phyloP scores from a whole-genome alignment of 2,113 vertebrate genomes.

The Channa argus region DNA sequence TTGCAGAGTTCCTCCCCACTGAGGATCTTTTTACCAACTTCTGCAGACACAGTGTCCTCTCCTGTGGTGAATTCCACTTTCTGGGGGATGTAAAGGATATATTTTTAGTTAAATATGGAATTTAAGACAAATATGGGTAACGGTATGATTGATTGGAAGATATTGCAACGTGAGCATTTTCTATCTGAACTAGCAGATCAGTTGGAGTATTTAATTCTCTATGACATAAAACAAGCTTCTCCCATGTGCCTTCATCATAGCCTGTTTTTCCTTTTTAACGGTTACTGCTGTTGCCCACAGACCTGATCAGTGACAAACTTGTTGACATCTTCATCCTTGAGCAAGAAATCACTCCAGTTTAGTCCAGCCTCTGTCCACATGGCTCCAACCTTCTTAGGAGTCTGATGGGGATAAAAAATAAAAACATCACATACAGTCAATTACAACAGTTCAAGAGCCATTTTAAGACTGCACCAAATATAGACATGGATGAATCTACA shows the following conservation, averaged over 20 bases:
- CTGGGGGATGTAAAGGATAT: constrained; percentile 66
- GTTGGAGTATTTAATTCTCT: too few relatives aligned
- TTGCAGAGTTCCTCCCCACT: constrained; percentile 88
- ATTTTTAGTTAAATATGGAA: too few relatives aligned
- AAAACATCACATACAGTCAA: background rate
- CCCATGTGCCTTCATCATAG: too few relatives aligned
- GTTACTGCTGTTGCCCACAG: background rate
- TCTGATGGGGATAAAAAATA: constrained; percentile 77
- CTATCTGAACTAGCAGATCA: too few relatives aligned
- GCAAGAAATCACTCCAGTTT: constrained; percentile 94
- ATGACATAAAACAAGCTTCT: too few relatives aligned
- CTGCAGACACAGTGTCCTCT: constrained; percentile 81
- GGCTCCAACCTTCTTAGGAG: constrained; percentile 89
- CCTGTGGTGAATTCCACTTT: constrained; percentile 93
- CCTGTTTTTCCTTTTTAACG: background rate
- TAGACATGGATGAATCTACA: too few relatives aligned
- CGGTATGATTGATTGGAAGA: too few relatives aligned
- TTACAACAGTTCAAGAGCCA: background rate
- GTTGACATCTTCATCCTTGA: constrained; percentile 90
- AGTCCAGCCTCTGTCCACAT: constrained; percentile 92
- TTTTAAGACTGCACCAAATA: too few relatives aligned
- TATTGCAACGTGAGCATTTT: too few relatives aligned
- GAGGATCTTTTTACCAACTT: constrained; percentile 81
- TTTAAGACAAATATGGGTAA: too few relatives aligned
- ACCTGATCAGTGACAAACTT: constrained; percentile 94